A percentile compares a stretch with the other conserved stretches of the same genome.
Evolutionary conservation across 1,140 invertebrate species (phyloP).

Genomic region (Aleiodes sp.): DNA sequence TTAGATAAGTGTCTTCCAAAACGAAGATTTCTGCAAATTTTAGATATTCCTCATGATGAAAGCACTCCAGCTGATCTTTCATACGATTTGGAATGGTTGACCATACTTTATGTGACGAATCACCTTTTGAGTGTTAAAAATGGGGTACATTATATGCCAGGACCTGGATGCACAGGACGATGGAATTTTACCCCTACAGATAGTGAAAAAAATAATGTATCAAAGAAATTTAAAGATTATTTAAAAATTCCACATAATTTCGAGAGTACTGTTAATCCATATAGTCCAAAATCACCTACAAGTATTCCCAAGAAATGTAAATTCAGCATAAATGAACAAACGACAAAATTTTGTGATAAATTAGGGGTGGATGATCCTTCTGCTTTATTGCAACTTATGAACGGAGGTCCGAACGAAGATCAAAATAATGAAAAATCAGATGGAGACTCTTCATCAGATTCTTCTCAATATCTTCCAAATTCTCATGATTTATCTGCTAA

Average conservation of each 20-base stretch:
- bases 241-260: conserved; percentile 83
- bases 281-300: conserved; percentile 63
- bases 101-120: conserved; percentile 87
- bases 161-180: conserved; percentile 73
- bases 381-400: conserved; percentile 56
- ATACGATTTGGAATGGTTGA: conserved; percentile 95
- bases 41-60: conserved; percentile 69
- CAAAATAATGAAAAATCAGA: conserved; percentile 25
- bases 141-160: conserved; percentile 81
- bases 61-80: conserved; percentile 71
- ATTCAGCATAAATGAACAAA: conserved; percentile 82
- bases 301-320: conserved; percentile 50
- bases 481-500: conserved; percentile 26
- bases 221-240: conserved; percentile 73
- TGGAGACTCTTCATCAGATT: conserved; percentile 30
- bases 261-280: conserved; percentile 73
- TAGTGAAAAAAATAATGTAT: conserved; percentile 76
- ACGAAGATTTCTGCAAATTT: conserved; percentile 85
- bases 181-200: conserved; percentile 80
- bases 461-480: background rate
- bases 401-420: conserved; percentile 15
- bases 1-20: conserved; percentile 95
- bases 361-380: conserved; percentile 82
- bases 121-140: conserved; percentile 82
- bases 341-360: conserved; percentile 80